Percentiles rank a stretch among this genome's conserved stretches.
Evolutionary conservation across 1,140 invertebrate genomes (phyloP).

Genomic region (Melipona quadrifasciata): DNA sequence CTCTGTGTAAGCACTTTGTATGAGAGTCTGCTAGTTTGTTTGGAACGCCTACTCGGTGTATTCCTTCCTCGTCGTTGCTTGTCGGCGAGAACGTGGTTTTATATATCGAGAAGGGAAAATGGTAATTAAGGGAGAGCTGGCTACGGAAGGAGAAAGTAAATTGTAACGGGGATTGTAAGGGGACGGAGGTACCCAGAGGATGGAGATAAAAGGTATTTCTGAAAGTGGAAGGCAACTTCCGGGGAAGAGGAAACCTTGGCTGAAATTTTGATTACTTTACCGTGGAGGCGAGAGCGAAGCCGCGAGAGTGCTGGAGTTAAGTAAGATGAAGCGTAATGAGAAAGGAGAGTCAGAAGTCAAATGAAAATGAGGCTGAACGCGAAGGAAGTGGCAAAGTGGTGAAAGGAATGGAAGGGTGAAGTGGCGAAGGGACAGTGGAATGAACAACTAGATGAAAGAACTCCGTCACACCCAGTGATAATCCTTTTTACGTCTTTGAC

Average conservation of each 20-base stretch:
- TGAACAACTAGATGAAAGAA: background rate
- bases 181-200: background rate
- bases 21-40: no score
- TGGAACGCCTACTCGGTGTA: no score
- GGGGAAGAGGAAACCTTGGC: background rate
- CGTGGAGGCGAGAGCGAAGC: background rate
- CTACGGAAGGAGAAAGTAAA: background rate
- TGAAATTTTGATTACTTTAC: background rate
- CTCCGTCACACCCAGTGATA: background rate
- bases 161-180: background rate
- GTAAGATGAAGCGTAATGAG: background rate
- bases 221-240: background rate
- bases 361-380: background rate
- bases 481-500: no score
- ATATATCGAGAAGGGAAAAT: no score
- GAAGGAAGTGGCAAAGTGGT: background rate
- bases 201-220: background rate
- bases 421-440: background rate
- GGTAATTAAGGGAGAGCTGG: background rate
- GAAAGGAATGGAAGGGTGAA: background rate
- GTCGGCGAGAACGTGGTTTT: background rate
- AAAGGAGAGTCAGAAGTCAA: background rate
- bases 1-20: no score
- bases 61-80: no score
- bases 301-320: background rate